phyloP scores from a whole-genome alignment of 2,888 invertebrate genomes.

The Rhingia campestris region DNA sequence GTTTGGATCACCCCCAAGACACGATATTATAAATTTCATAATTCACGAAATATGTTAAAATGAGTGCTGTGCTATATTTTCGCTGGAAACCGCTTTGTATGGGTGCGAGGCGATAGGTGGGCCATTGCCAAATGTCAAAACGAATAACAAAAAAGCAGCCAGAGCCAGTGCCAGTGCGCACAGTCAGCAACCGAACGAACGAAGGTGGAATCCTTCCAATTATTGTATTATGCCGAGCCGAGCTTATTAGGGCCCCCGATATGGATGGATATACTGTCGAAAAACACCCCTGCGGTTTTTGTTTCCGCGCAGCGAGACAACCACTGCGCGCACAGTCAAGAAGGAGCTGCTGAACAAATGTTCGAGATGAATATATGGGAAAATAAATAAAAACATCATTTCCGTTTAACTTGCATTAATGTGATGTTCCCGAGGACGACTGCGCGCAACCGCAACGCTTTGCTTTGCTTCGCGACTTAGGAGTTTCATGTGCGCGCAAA shows the following conservation, averaged over 20 bases:
- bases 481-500: slow-evolving; percentile 3
- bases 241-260: slow-evolving; percentile 69
- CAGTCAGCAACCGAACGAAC: slow-evolving; percentile 3
- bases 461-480: background rate
- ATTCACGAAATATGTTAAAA: slow-evolving; percentile 74
- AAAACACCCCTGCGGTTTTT: slow-evolving; percentile 74
- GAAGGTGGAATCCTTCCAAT: slow-evolving; percentile 67
- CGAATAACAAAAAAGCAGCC: slow-evolving; percentile 65
- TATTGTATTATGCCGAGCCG: slow-evolving; percentile 66
- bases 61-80: slow-evolving; percentile 73
- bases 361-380: slow-evolving; percentile 71
- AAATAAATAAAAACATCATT: slow-evolving; percentile 75
- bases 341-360: slow-evolving; percentile 74
- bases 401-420: slow-evolving; percentile 74
- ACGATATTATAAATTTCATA: slow-evolving; percentile 74
- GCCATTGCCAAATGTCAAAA: slow-evolving; percentile 74
- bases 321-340: slow-evolving; percentile 73
- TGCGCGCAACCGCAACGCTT: slow-evolving; percentile 9
- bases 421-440: slow-evolving; percentile 60
- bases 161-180: background rate
- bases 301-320: slow-evolving; percentile 74
- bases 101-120: slow-evolving; percentile 74
- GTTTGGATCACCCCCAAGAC: slow-evolving; percentile 75
- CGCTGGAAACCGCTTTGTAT: slow-evolving; percentile 72
- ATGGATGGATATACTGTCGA: slow-evolving; percentile 71